Base-by-base conservation (phyloP, 2,113 vertebrate species). In the Gallinago undulata region DNA sequence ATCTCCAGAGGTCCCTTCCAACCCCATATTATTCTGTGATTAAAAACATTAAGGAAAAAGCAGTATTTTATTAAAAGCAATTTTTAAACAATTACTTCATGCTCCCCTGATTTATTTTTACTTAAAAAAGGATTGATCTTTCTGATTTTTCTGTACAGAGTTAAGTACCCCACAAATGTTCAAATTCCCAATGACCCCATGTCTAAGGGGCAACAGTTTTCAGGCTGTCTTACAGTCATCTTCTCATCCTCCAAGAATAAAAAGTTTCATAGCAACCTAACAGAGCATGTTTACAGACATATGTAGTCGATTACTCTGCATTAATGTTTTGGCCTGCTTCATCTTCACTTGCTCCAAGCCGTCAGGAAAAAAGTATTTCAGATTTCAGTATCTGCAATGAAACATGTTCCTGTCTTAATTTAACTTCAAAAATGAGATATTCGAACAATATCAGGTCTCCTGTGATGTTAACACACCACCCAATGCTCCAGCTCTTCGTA, bases 181-280 rank as follows among this genome's bases (percentile, higher is more conserved):
- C 48, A 69, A 41, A 80, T 43, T 88, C 75, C 59, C 59, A 37
- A 24, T 82, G 75, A 84, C 37, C 21, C n/a, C 66, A 60, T 66
- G 35, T 30, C 56, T 67, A 84, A 90, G 81, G 45, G 66, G 67
- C 89, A 93, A 81, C 6, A 82, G 59, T 45, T 67, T 81, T 86
- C 55, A 82, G 57, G 57, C 41, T 63, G 25, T 23, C 67, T 89
- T 77, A 80, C 5, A 89, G 50, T 30, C 68, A 67, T 66, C 47
- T 84, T 66, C 63, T 84, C 2, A 0, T 69, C 41, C 6, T 63
- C 80, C 91, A 92, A 68, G 33, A 94, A 67, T 50, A 74, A 75
- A 27, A 74, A 84, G 89, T 92, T 89, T 82, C 96, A 89, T 97
- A 96, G 93, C 94, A 97, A 96, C 91, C 84, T 94, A 97, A 96